Percentiles rank a stretch among this genome's conserved stretches.
Evolutionary conservation across 2,888 invertebrate genomes (phyloP).

Genomic region (Podabrus alpinus): DNA sequence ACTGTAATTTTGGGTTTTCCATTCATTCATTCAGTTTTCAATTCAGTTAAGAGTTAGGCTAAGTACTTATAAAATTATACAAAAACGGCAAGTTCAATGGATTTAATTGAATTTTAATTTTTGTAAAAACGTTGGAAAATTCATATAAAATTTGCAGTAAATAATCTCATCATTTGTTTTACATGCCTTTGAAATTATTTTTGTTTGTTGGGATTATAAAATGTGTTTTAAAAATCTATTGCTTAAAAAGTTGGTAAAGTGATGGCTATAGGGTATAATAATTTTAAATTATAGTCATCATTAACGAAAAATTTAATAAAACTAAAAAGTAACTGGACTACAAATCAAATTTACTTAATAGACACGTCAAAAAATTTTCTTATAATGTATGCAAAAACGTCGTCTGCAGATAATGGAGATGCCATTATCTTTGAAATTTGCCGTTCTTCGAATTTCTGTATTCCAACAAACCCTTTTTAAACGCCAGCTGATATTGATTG

Average conservation of each 20-base stretch:
- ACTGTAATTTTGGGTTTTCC: background rate
- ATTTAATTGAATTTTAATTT: background rate
- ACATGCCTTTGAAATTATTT: background rate
- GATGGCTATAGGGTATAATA: background rate
- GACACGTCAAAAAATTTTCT: slow-evolving; percentile 17
- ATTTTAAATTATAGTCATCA: background rate
- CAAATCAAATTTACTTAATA: slow-evolving; percentile 14
- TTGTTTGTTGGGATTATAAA: background rate
- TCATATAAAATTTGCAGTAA: background rate
- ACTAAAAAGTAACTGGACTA: slow-evolving; percentile 3
- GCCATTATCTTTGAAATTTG: slow-evolving; percentile 42
- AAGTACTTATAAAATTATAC: background rate
- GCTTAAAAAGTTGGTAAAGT: background rate
- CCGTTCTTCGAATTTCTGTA: slow-evolving; percentile 31
- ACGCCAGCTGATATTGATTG: slow-evolving; percentile 43
- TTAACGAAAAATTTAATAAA: background rate
- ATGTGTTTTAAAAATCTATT: background rate
- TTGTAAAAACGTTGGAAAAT: background rate
- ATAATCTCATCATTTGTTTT: background rate
- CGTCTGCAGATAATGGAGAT: slow-evolving; percentile 42
- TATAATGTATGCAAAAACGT: slow-evolving; percentile 40
- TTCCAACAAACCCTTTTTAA: slow-evolving; percentile 23
- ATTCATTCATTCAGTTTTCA: background rate
- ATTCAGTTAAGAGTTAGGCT: background rate
- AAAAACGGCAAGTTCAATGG: background rate